Evolutionary conservation across 2,888 invertebrate species (phyloP).

Genomic region (Polydrusus pterygomalis): DNA sequence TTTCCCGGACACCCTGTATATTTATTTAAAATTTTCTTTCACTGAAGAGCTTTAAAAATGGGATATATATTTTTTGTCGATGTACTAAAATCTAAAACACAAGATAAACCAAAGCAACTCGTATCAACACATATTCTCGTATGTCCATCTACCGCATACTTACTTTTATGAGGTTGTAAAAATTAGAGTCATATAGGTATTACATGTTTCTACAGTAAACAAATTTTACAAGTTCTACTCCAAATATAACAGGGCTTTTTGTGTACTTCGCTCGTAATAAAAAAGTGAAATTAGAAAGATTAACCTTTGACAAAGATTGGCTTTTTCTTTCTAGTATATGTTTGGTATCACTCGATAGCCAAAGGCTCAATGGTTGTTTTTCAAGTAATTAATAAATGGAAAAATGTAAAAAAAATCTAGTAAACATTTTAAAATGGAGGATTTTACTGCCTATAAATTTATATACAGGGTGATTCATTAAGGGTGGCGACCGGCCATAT

Average conservation of each 20-base stretch:
- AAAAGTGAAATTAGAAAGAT: neutral
- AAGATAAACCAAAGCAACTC: too few species aligned
- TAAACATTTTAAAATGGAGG: too few species aligned
- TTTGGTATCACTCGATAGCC: neutral
- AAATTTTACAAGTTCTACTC: neutral
- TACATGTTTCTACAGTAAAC: neutral
- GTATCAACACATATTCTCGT: neutral
- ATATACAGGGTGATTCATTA: too few species aligned
- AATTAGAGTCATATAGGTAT: neutral
- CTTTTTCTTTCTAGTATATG: neutral
- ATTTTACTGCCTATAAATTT: too few species aligned
- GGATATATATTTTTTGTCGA: neutral
- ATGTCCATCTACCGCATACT: neutral
- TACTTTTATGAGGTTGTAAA: constrained; percentile 20
- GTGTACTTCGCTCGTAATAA: neutral
- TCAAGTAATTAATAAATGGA: too few species aligned
- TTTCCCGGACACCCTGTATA: too few species aligned
- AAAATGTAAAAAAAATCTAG: too few species aligned
- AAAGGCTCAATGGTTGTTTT: neutral
- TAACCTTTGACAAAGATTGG: neutral
- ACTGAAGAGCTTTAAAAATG: too few species aligned
- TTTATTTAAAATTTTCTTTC: too few species aligned
- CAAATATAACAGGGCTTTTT: constrained; percentile 2
- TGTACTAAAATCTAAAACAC: too few species aligned
- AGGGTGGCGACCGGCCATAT: too few species aligned